phyloP scores from a whole-genome alignment of 2,797 vertebrate genomes.

The Sebastes taczanowskii region DNA sequence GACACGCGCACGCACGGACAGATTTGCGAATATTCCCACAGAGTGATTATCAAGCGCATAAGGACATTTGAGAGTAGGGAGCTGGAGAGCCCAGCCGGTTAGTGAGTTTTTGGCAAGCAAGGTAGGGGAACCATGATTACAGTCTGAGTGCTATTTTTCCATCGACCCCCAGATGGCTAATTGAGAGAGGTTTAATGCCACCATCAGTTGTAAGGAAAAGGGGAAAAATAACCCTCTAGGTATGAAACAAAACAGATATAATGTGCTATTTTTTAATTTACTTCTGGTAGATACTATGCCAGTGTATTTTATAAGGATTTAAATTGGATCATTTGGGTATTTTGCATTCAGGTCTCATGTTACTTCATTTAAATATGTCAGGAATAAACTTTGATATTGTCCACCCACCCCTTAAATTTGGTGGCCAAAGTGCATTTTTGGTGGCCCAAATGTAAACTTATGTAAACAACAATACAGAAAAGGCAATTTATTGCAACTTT shows the following conservation, averaged over 20 bases:
- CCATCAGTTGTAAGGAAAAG: conserved; percentile 45
- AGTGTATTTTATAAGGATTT: not conserved
- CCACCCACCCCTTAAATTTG: too few species aligned
- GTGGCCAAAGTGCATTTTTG: too few species aligned
- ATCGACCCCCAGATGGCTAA: conserved; percentile 73
- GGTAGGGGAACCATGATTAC: conserved; percentile 62
- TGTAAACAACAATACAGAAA: too few species aligned
- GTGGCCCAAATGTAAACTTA: too few species aligned
- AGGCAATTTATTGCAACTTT: too few species aligned
- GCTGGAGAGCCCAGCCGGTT: conserved; percentile 58
- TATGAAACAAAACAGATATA: conserved; percentile 5
- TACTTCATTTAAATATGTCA: not conserved
- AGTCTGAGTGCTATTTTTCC: conserved; percentile 60
- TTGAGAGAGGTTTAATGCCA: conserved; percentile 64
- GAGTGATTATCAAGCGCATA: conserved; percentile 67
- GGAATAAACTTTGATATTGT: too few species aligned
- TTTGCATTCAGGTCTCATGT: not conserved
- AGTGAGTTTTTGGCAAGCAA: conserved; percentile 63
- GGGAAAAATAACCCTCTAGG: conserved; percentile 14
- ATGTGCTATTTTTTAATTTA: conserved; percentile 7
- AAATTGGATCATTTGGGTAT: not conserved
- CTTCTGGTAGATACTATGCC: not conserved
- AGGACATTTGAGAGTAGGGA: conserved; percentile 64
- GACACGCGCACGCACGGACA: not conserved
- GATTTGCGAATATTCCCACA: conserved; percentile 68